phyloP scores from a whole-genome alignment of 2,888 invertebrate species.

The Pollenia griseotomentosa region DNA sequence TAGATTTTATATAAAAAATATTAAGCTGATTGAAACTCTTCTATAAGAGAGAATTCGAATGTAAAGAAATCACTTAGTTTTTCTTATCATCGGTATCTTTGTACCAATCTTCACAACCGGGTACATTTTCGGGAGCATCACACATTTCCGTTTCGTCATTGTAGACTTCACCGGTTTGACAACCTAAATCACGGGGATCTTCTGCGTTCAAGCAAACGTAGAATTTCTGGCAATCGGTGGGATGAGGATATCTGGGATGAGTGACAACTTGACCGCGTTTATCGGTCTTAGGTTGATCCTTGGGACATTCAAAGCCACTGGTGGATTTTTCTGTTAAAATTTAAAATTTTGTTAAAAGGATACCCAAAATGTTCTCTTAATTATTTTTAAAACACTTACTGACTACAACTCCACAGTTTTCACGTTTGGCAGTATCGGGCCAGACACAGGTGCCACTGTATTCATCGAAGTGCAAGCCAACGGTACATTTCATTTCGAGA shows the following conservation, averaged over 20 bases:
- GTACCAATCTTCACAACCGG: constrained; percentile 97
- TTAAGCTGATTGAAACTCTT: constrained; percentile 72
- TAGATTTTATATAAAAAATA: constrained; percentile 70
- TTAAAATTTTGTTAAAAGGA: neutral
- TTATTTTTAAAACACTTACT: constrained; percentile 82
- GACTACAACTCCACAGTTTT: constrained; percentile 87
- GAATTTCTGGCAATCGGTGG: constrained; percentile 95
- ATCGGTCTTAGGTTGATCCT: constrained; percentile 87
- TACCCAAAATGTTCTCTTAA: no score
- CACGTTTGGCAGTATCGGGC: constrained; percentile 92
- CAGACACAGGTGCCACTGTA: constrained; percentile 95
- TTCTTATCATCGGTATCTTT: constrained; percentile 90
- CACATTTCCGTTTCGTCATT: constrained; percentile 93
- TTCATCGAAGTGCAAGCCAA: constrained; percentile 95
- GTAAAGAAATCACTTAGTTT: constrained; percentile 74
- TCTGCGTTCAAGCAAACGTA: constrained; percentile 94
- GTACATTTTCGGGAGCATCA: constrained; percentile 95
- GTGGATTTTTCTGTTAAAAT: constrained; percentile 88
- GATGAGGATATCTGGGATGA: constrained; percentile 94
- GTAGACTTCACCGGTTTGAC: constrained; percentile 95
- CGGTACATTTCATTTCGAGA: constrained; percentile 92
- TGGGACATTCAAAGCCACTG: constrained; percentile 94
- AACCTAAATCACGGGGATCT: constrained; percentile 94
- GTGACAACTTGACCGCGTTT: constrained; percentile 89
- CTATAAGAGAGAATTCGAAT: constrained; percentile 60